Conservation (phyloP, 2,797 vertebrate species). For the Ataeniobius toweri region DNA sequence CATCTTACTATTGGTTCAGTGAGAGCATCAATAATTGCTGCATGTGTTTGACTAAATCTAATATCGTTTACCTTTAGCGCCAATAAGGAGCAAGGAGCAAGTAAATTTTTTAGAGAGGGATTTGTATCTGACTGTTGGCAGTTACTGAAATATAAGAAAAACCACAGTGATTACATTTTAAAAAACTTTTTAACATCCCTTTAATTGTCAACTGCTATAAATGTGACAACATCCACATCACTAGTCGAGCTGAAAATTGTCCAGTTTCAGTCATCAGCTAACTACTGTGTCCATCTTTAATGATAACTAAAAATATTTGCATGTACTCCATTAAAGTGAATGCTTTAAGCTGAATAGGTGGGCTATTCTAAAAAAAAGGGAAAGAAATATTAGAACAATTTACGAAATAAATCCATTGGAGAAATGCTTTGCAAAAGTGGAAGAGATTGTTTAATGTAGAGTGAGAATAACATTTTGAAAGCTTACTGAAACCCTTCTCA, state of each 20-base stretch:
- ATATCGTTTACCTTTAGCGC: no score
- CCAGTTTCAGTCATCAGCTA: neutral
- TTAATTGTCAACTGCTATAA: neutral
- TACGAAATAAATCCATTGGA: neutral
- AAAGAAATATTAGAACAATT: neutral
- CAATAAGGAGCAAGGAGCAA: no score
- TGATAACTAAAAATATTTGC: neutral
- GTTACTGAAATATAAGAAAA: neutral
- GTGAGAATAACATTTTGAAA: neutral
- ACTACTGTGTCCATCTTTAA: neutral
- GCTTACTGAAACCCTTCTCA: neutral
- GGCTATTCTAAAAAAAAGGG: no score
- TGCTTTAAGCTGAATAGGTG: neutral
- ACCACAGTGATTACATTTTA: neutral
- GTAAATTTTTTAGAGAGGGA: neutral
- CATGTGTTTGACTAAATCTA: neutral
- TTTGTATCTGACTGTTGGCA: neutral
- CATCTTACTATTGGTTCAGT: neutral
- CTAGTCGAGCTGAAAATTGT: neutral
- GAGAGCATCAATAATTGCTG: neutral
- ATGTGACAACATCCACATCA: neutral
- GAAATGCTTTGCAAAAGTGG: neutral
- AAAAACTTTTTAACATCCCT: neutral
- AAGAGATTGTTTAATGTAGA: neutral
- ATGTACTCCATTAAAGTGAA: neutral